A percentile compares a stretch with the other conserved stretches of the same genome.
These are phyloP conservation scores for Australoheros facetus DNA, from an alignment of 2,797 vertebrate genomes.

Conservation along the genomic window DNA sequence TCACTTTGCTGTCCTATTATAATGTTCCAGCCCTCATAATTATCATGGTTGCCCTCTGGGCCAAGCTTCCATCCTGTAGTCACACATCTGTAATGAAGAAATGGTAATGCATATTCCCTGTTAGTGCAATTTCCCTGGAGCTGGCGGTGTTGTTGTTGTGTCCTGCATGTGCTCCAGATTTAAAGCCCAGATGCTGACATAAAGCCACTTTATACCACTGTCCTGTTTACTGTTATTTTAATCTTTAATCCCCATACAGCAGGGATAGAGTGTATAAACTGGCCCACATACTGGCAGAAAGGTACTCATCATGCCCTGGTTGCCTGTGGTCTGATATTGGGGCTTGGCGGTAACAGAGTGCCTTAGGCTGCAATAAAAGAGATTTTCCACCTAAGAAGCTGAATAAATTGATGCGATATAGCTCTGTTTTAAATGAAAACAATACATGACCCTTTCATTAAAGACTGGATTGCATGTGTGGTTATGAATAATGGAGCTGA, in stretches of 20 bases:
- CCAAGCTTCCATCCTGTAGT: constrained; percentile 31
- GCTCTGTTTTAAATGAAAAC: constrained; percentile 26
- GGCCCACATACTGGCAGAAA: constrained; percentile 18
- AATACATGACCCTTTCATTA: constrained; percentile 14
- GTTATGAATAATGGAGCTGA: constrained; percentile 1
- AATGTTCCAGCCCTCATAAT: constrained; percentile 11
- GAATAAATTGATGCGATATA: constrained; percentile 26
- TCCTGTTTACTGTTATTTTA: constrained; percentile 38
- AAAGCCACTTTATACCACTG: constrained; percentile 9
- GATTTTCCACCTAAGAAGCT: constrained; percentile 45
- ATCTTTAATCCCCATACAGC: constrained; percentile 35
- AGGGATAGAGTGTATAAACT: constrained; percentile 2
- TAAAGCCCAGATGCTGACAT: constrained; percentile 1
- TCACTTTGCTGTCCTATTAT: neutral
- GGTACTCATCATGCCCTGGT: neutral
- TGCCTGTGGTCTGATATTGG: neutral
- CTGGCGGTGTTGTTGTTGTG: constrained; percentile 7
- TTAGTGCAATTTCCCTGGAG: constrained; percentile 15
- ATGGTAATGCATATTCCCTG: constrained; percentile 37
- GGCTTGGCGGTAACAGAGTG: neutral
- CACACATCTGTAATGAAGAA: constrained; percentile 65
- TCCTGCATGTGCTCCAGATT: constrained; percentile 15
- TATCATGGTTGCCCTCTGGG: constrained; percentile 28
- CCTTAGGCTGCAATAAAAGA: constrained; percentile 47
- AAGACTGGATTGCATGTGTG: neutral